Evolutionary conservation across 2,888 invertebrate species (phyloP).

Genomic region (Spialia ferax): DNA sequence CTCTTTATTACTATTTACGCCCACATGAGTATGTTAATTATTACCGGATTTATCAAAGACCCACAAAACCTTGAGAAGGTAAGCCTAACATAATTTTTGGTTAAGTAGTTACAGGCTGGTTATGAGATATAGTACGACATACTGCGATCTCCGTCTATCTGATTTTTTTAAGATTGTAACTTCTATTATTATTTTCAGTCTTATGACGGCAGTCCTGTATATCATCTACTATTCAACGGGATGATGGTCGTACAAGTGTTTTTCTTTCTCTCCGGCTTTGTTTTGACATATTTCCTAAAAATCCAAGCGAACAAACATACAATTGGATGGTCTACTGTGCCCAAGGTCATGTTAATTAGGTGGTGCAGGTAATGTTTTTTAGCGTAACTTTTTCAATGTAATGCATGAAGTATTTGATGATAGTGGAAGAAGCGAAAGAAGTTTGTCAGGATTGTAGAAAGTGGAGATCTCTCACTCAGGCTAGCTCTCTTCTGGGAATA

Average conservation of each 20-base stretch:
- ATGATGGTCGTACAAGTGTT: conserved; percentile 50
- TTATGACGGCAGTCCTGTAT: conserved; percentile 43
- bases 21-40: not conserved
- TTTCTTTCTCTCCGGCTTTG: conserved; percentile 52
- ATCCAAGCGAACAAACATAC: not conserved
- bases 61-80: conserved; percentile 9
- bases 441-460: too few species aligned
- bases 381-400: too few species aligned
- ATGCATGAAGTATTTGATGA: too few species aligned
- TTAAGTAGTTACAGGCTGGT: too few species aligned
- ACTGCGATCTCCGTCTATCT: too few species aligned
- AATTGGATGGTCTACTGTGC: not conserved
- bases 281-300: conserved; percentile 44
- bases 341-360: not conserved
- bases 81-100: not conserved
- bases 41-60: not conserved
- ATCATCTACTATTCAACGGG: conserved; percentile 50
- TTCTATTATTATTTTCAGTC: conserved; percentile 38
- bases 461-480: too few species aligned
- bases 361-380: conserved; percentile 16
- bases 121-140: too few species aligned
- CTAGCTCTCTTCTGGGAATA: too few species aligned
- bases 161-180: too few species aligned
- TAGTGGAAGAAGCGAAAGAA: too few species aligned
- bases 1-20: not conserved